Conservation (phyloP, 2,797 vertebrate species). For the Gymnothorax javanicus region DNA sequence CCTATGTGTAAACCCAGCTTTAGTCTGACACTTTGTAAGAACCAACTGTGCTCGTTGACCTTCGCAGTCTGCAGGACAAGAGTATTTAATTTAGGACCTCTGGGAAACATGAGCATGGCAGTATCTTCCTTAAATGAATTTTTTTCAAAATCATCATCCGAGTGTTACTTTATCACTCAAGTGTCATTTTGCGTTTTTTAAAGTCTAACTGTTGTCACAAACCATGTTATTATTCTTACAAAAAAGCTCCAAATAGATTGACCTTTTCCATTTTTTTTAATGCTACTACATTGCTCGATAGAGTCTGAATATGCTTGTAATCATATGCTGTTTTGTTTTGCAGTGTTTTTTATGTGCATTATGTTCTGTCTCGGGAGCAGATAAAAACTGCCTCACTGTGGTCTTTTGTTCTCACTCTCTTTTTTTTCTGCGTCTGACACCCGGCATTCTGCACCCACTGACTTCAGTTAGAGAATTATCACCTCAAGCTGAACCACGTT, state of each 20-base stretch:
- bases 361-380: not conserved
- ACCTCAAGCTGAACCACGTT: not conserved
- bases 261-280: not conserved
- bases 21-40: no score
- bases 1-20: no score
- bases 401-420: not conserved
- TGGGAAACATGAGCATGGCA: not conserved
- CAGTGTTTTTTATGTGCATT: not conserved
- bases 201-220: not conserved
- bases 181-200: not conserved
- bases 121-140: not conserved
- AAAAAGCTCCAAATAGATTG: not conserved
- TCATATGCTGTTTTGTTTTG: not conserved
- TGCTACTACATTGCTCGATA: not conserved
- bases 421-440: not conserved
- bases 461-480: not conserved
- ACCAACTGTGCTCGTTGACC: no score
- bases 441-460: not conserved
- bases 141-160: not conserved
- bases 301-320: not conserved
- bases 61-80: not conserved
- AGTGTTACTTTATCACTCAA: not conserved
- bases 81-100: not conserved
- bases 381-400: not conserved
- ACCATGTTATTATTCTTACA: not conserved